phyloP scores from a whole-genome alignment of 2,113 vertebrate genomes.

The Chinchilla lanigera region DNA sequence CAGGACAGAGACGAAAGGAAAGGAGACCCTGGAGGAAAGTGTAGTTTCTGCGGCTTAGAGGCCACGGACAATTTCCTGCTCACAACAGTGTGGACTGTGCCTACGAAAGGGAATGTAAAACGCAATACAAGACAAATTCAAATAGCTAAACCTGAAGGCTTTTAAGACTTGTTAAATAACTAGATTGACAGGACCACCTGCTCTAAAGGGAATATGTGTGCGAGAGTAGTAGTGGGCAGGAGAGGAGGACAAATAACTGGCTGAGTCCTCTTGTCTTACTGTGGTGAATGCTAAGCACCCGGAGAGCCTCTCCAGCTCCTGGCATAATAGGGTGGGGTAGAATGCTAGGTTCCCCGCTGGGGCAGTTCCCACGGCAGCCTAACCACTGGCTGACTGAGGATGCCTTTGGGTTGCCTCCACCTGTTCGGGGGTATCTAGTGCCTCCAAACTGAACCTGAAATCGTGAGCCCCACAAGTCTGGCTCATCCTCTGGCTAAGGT shows the following conservation, averaged over 20 bases:
- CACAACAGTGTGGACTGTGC: neutral
- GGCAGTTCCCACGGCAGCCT: neutral
- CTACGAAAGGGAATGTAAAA: neutral
- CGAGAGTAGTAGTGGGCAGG: neutral
- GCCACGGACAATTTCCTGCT: neutral
- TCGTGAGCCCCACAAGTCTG: neutral
- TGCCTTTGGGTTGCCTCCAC: neutral
- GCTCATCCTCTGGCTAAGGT: neutral
- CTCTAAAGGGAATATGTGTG: neutral
- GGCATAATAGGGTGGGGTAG: fast-evolving
- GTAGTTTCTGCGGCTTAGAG: neutral
- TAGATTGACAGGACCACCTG: neutral
- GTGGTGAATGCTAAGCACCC: neutral
- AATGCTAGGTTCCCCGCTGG: neutral
- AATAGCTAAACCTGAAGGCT: neutral
- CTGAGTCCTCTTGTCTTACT: neutral
- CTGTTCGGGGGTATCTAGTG: neutral
- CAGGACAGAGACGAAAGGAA: neutral
- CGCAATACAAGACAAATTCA: neutral
- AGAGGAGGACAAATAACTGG: neutral
- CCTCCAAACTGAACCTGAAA: neutral
- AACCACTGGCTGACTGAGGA: too few species aligned
- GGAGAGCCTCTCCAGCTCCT: neutral
- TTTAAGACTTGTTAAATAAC: neutral
- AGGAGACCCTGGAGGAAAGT: neutral